phyloP scores from a whole-genome alignment of 2,797 vertebrate species.

The Melanotaenia nigrans region DNA sequence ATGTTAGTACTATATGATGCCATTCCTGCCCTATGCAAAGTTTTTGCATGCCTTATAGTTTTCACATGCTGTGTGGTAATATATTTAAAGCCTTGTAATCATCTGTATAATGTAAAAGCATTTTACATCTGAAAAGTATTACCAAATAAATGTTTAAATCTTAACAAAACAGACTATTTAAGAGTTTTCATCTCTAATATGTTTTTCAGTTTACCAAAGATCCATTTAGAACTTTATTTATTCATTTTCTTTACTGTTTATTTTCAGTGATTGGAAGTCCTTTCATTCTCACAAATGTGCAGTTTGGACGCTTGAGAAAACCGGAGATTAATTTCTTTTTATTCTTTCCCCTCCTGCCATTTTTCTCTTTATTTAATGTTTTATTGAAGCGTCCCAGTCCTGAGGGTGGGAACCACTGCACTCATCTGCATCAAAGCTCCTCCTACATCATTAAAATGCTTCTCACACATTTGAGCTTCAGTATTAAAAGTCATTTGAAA shows the following conservation, averaged over 20 bases:
- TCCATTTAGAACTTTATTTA: not conserved
- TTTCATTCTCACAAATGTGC: not conserved
- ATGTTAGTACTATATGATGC: constrained; percentile 39
- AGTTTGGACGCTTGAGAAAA: not conserved
- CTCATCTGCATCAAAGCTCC: not conserved
- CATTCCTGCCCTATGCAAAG: constrained; percentile 66
- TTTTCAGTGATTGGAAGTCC: not conserved
- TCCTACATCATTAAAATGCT: not conserved
- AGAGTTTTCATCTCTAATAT: not conserved
- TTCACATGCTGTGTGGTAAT: constrained; percentile 27
- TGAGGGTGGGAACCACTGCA: not conserved
- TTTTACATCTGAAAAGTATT: constrained; percentile 53
- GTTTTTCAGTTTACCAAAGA: not conserved
- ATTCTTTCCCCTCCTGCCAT: too few relatives aligned
- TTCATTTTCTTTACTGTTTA: not conserved
- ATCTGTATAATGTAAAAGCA: constrained; percentile 27
- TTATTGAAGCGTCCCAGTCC: not conserved
- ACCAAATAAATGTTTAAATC: constrained; percentile 65
- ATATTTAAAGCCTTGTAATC: constrained; percentile 57
- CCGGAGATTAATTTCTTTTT: not conserved
- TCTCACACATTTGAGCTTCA: not conserved
- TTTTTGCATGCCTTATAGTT: constrained; percentile 70
- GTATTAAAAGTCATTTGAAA: not conserved
- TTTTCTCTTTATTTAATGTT: too few relatives aligned
- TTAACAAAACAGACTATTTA: not conserved